These are phyloP conservation scores for Archips crataeganus DNA, from an alignment of 2,888 invertebrate species.

Conservation along the genomic window DNA sequence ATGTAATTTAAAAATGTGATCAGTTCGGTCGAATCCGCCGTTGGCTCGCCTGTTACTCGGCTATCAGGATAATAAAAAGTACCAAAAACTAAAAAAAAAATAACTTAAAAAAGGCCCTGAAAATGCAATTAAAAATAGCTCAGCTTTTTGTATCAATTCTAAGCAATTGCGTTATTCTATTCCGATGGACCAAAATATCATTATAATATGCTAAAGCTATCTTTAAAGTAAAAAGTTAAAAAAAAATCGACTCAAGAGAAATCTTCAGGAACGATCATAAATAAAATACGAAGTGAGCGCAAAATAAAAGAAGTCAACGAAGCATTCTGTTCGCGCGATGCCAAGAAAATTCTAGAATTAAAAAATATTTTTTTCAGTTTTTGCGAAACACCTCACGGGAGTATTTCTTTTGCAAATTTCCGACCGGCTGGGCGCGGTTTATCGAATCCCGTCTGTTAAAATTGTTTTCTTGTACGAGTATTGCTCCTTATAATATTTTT, in stretches of 20 bases:
- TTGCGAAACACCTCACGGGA: slow-evolving; percentile 2
- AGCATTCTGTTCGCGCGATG: slow-evolving; percentile 4
- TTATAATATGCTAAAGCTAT: too few relatives aligned
- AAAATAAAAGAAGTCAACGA: slow-evolving; percentile 19
- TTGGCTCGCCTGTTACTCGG: too few relatives aligned
- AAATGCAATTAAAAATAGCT: too few relatives aligned
- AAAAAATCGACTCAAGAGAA: slow-evolving; percentile 6
- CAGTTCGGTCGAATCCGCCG: too few relatives aligned
- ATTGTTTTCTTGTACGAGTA: neutral
- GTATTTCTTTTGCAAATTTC: neutral
- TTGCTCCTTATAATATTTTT: neutral
- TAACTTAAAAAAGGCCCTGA: too few relatives aligned
- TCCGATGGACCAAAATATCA: too few relatives aligned
- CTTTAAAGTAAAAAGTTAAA: neutral
- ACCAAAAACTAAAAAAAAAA: too few relatives aligned
- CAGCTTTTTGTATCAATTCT: too few relatives aligned
- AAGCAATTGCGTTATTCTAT: too few relatives aligned
- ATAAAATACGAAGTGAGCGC: slow-evolving; percentile 20
- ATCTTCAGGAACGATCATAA: slow-evolving; percentile 1
- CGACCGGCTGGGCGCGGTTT: neutral
- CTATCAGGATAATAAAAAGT: too few relatives aligned
- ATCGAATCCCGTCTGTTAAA: neutral
- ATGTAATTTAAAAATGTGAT: too few relatives aligned
- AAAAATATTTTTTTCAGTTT: slow-evolving; percentile 6
- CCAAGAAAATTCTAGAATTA: slow-evolving; percentile 15